Evolutionary conservation across 2,113 vertebrate genomes (phyloP).

Genomic region (Cyanoramphus novaezelandiae): DNA sequence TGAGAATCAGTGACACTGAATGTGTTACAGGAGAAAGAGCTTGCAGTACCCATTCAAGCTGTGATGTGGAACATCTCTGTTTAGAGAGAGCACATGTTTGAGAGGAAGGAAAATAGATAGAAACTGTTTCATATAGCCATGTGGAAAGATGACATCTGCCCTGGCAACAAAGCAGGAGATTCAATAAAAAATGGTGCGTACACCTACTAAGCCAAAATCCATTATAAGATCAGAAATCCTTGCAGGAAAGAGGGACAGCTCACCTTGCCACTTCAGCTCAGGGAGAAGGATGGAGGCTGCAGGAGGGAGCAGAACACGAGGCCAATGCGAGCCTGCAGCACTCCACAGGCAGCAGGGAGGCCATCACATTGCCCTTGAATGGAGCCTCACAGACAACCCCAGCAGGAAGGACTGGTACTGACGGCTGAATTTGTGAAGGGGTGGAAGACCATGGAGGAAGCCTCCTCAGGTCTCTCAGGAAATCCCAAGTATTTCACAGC

Average conservation of each 20-base stretch:
- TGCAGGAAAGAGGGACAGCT: not conserved
- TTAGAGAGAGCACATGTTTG: not conserved
- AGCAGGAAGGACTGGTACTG: accelerated
- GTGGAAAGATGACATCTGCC: not conserved
- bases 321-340: not conserved
- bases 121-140: not conserved
- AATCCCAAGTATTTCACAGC: not conserved
- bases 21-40: not conserved
- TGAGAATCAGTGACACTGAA: not conserved
- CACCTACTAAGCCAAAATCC: not conserved
- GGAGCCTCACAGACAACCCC: not conserved
- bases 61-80: not conserved
- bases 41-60: not conserved
- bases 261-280: too few species aligned
- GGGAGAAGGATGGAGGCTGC: not conserved
- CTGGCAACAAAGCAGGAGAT: not conserved
- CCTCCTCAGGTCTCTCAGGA: not conserved
- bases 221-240: not conserved
- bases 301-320: not conserved
- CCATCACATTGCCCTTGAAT: not conserved
- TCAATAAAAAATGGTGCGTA: not conserved
- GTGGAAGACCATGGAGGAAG: accelerated
- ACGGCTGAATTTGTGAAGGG: accelerated
- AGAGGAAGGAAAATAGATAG: not conserved
- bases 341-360: not conserved